A percentile compares a stretch with the other conserved stretches of the same genome.
Evolutionary conservation across 2,113 vertebrate genomes (phyloP).

Genomic region (Charina bottae): DNA sequence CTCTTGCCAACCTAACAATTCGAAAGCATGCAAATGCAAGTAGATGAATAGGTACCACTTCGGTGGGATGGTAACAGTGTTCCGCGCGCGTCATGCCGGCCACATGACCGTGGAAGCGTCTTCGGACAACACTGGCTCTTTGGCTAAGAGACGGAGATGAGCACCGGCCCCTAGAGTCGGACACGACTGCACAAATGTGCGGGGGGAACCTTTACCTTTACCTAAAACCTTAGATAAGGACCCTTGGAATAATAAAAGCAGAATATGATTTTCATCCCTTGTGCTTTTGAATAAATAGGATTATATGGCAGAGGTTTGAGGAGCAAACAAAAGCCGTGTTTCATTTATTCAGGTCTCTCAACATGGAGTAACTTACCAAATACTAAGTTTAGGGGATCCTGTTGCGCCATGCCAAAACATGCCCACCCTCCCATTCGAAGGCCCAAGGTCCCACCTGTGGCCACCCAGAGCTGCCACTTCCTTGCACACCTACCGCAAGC

Average conservation of each 20-base stretch:
- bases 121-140: too few species aligned
- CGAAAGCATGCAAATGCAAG: too few species aligned
- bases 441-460: neutral
- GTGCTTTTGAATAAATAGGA: neutral
- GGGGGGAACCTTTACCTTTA: too few species aligned
- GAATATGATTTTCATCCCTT: neutral
- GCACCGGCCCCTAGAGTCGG: too few species aligned
- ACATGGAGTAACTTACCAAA: neutral
- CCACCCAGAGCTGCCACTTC: neutral
- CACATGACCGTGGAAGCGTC: too few species aligned
- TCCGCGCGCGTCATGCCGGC: too few species aligned
- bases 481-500: neutral
- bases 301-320: neutral
- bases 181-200: too few species aligned
- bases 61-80: too few species aligned
- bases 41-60: too few species aligned
- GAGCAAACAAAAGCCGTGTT: neutral
- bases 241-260: neutral
- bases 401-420: neutral
- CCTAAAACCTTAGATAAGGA: neutral
- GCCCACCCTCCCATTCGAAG: neutral
- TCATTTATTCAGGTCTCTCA: neutral
- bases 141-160: too few species aligned
- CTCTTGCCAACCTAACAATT: too few species aligned
- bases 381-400: neutral